Percentiles rank a stretch among this genome's conserved stretches.
Evolutionary conservation across 2,888 invertebrate genomes (phyloP).

Genomic region (Adineta ricciae): DNA sequence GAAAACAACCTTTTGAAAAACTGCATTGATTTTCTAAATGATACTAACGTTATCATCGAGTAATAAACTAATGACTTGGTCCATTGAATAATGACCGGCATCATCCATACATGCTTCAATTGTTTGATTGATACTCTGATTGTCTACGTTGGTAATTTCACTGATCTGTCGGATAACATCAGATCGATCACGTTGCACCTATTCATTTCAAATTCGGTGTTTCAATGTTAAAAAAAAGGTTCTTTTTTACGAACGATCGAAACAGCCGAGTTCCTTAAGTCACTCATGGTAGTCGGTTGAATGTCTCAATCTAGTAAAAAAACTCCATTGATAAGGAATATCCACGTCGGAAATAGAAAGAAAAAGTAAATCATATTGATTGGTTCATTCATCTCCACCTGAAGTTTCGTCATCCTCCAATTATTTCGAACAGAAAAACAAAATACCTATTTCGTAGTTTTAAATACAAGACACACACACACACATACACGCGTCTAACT

Average conservation of each 20-base stretch:
- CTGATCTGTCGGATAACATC: constrained; percentile 28
- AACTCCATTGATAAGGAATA: no score
- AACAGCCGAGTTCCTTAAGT: not conserved
- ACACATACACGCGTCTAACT: not conserved
- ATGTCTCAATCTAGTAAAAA: not conserved
- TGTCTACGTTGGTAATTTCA: constrained; percentile 40
- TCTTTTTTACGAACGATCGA: not conserved
- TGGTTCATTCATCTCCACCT: not conserved
- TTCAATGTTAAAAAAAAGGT: not conserved
- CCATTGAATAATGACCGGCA: not conserved
- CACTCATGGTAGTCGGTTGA: not conserved
- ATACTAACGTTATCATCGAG: not conserved
- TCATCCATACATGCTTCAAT: constrained; percentile 42
- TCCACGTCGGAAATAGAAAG: not conserved
- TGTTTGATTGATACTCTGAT: constrained; percentile 41
- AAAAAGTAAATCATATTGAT: not conserved
- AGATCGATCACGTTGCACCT: constrained; percentile 26
- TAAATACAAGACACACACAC: not conserved
- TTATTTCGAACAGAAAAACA: not conserved
- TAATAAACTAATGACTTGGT: not conserved
- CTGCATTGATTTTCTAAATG: not conserved
- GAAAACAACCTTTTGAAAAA: not conserved
- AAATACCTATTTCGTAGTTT: not conserved
- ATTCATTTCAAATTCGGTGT: not conserved
- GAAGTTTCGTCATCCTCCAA: not conserved